These are phyloP conservation scores for Idaea straminata DNA, from an alignment of 2,888 invertebrate genomes.

Conservation along the genomic window DNA sequence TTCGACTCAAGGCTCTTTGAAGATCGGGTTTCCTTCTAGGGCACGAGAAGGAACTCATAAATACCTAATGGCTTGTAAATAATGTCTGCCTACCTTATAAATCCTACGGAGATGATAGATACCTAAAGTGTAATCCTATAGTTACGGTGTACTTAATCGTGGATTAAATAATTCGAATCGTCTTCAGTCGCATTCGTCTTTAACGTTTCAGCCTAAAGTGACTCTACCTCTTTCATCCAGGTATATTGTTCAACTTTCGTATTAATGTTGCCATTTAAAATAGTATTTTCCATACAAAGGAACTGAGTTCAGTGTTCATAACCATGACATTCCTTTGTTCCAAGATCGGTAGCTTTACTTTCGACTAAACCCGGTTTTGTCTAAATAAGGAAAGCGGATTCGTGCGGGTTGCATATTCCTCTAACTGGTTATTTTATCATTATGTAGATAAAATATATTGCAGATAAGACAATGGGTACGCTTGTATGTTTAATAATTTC, in stretches of 20 bases:
- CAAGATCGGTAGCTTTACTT: slow-evolving; percentile 29
- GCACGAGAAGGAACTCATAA: slow-evolving; percentile 34
- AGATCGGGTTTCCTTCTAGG: slow-evolving; percentile 59
- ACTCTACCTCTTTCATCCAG: too few species aligned
- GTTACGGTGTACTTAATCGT: too few species aligned
- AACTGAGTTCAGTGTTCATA: slow-evolving; percentile 16
- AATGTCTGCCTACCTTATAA: slow-evolving; percentile 4
- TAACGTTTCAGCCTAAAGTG: too few species aligned
- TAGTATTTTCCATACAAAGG: background rate
- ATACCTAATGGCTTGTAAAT: slow-evolving; percentile 22
- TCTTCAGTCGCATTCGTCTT: too few species aligned
- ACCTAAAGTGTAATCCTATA: slow-evolving; percentile 3
- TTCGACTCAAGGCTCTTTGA: slow-evolving; percentile 49
- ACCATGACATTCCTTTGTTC: slow-evolving; percentile 20
- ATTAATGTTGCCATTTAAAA: slow-evolving; percentile 21
- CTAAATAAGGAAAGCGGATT: slow-evolving; percentile 34
- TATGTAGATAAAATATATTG: background rate
- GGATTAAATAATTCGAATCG: too few species aligned
- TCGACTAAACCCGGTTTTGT: slow-evolving; percentile 50
- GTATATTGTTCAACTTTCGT: background rate
- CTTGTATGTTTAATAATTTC: background rate
- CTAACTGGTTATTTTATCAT: slow-evolving; percentile 13
- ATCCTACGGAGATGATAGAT: background rate
- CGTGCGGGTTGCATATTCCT: slow-evolving; percentile 32
- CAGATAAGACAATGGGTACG: background rate